These are phyloP conservation scores for Euphonia xanthogaster DNA, from an alignment of 2,797 vertebrate genomes.

Conservation along the genomic window DNA sequence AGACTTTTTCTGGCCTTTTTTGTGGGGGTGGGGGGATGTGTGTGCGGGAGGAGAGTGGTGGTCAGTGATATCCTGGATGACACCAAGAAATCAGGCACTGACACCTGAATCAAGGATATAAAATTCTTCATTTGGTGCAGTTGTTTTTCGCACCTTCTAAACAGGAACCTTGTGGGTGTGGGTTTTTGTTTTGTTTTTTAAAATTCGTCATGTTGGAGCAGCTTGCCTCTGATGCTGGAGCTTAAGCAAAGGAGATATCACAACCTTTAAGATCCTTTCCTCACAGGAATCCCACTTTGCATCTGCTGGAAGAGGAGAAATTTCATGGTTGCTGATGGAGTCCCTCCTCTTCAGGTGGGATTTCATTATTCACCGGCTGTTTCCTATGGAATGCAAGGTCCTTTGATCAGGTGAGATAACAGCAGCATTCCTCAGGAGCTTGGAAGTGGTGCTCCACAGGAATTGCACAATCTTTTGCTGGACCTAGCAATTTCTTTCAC, in stretches of 20 bases:
- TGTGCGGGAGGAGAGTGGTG: not conserved
- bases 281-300: not conserved
- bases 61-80: not conserved
- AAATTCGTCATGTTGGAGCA: not conserved
- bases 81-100: not conserved
- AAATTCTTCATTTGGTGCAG: not conserved
- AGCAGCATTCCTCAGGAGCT: not conserved
- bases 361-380: not conserved
- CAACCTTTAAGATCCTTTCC: not conserved
- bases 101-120: not conserved
- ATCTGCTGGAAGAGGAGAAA: not conserved
- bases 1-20: not conserved
- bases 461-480: not conserved
- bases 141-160: not conserved
- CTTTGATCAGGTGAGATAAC: not conserved
- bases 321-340: not conserved
- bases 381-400: not conserved
- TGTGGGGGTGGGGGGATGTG: rapidly evolving
- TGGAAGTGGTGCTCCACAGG: not conserved
- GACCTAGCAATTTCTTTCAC: not conserved
- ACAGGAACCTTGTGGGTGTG: not conserved
- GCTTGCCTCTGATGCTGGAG: not conserved
- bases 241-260: not conserved
- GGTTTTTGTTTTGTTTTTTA: not conserved
- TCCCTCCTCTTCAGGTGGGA: not conserved